Evolutionary conservation across 2,888 invertebrate genomes (phyloP), one percentile per base, ranked within the genome.

Genomic region (Pherbina coryleti): DNA sequence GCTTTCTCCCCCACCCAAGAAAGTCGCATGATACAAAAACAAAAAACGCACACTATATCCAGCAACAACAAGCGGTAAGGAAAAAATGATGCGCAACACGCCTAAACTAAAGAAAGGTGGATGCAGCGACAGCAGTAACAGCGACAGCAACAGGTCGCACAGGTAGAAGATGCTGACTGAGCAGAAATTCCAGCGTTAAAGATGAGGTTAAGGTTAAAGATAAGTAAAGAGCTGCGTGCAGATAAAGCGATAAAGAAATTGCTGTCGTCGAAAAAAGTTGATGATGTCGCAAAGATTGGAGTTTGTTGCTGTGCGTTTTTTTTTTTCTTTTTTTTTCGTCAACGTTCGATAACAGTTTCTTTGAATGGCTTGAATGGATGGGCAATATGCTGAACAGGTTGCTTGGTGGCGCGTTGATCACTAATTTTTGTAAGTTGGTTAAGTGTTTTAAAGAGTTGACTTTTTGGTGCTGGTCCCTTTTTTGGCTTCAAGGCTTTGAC

Each of bases 401-500:
- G 19, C 2, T 22, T 25, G 34, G 9, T 17, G 11, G 19, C 25
- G 17, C 60, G 60, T 14, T 28, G 44, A 34, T 62, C 49, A 73
- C 73, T 62, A 62, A 73, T 62, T 75, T 67, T 55, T 19, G 37
- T 53, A 75, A 67, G 67, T 75, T 75, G 75, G 75, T 75, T 75
- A 75, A 75, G 31, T 53, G 55, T 75, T 67, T n/a, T 73, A n/a
- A 44, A 64, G 31, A 28, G 64, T 17, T 64, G 31, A 8, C n/a
- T 64, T 64, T 64, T 64, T 8, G 44, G 19, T 11, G 67, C 49
- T 67, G n/a, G 19, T 44, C 3, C 31, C 31, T 19, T 44, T 55
- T 55, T n/a, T 22, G 5, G 55, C 55, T n/a, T 22, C 14, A 55
- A n/a, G 34, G 22, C 22, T 25, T 37, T 19, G 51, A 8, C 4